These are phyloP conservation scores for Antechinus flavipes DNA, from an alignment of 2,113 vertebrate species.

Conservation along the genomic window DNA sequence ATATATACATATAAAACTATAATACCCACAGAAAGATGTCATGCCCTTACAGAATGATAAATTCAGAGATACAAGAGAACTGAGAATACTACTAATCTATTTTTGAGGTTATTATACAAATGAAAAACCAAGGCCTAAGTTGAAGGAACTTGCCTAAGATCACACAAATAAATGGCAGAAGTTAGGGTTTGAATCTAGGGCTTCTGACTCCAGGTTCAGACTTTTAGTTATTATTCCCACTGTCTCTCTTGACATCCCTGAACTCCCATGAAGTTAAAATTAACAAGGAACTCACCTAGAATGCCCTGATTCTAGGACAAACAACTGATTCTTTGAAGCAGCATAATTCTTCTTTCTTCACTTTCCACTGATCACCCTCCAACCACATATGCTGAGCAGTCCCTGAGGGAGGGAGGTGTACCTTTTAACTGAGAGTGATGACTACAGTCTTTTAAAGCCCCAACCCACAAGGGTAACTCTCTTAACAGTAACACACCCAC, in stretches of 20 bases:
- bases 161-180: not conserved
- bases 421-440: not conserved
- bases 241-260: not conserved
- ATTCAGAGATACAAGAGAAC: not conserved
- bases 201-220: not conserved
- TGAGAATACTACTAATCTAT: not conserved
- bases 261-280: not conserved
- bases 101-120: not conserved
- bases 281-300: constrained; percentile 58
- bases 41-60: not conserved
- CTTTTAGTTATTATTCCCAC: not conserved
- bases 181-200: not conserved
- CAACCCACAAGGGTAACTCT: constrained; percentile 60
- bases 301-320: not conserved
- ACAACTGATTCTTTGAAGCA: not conserved
- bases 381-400: not conserved
- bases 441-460: not conserved
- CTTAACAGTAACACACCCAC: constrained; percentile 68
- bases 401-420: not conserved
- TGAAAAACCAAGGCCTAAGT: not conserved
- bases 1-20: not conserved
- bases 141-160: not conserved
- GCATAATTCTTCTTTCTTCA: not conserved
- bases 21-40: not conserved
- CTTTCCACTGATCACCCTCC: rapidly evolving